Evolutionary conservation across 2,113 vertebrate genomes (phyloP), one percentile per base, ranked within the genome.

Genomic region (Collichthys lucidus): DNA sequence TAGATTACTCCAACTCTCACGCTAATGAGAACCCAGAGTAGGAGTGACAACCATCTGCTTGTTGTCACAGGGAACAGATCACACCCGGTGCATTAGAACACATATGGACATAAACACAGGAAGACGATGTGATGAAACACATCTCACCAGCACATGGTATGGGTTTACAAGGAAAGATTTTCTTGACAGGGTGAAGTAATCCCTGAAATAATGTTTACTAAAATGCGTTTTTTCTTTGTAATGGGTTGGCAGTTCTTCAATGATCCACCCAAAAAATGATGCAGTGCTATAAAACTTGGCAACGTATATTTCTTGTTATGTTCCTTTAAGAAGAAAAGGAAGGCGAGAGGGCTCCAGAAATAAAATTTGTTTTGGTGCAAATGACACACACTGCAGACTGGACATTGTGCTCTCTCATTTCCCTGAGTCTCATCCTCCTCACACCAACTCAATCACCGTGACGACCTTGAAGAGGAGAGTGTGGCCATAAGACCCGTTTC

Each of bases 401-500:
- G 63, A 80, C 65, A n/a, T 42, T 55, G 12, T 76, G 74, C 66
- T 80, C 63, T 77, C 61, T 88, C 86, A 91, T 90, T 82, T 87
- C 73, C 69, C 72, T 6, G 20, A 78, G 60, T 80, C 62, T 19
- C 81, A 49, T 79, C 86, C 68, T 87, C 81, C 79, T 78, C 78
- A 15, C 75, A 77, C 57, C 69, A 76, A 74, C 81, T 57, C 70
- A 83, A 88, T 90, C 83, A 72, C 76, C 14, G 22, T 5, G 80
- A 71, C 77, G 85, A 91, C 92, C 91, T 93, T 94, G 90, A 80
- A 65, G 79, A 90, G 86, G 88, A 92, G 85, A 84, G 66, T 90
- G 76, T 79, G 87, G 81, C 85, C 82, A 77, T 88, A 87, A 92
- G 86, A 83, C 61, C 66, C 0, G 22, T 73, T 84, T 87, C 52